These are phyloP conservation scores for Oreonectes daqikongensis DNA, from an alignment of 2,797 vertebrate species.

Conservation along the genomic window DNA sequence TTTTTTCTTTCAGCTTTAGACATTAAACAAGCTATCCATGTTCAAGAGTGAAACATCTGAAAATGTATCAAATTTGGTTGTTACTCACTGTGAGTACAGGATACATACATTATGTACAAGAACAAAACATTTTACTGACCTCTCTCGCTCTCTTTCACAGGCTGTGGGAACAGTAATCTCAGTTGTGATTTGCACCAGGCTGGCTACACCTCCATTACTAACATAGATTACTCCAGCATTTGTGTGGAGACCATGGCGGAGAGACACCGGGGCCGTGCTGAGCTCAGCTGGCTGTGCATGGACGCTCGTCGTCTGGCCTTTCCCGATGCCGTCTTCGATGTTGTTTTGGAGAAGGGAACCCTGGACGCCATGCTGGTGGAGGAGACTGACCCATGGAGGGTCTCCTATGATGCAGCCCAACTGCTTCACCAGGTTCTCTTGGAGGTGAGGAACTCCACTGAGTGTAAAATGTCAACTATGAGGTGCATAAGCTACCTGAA, in stretches of 20 bases:
- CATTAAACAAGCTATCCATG: not conserved
- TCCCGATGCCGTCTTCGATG: slow-evolving; percentile 77
- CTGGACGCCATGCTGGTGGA: slow-evolving; percentile 88
- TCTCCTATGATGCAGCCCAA: slow-evolving; percentile 71
- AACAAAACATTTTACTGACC: no score
- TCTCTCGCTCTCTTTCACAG: slow-evolving; percentile 61
- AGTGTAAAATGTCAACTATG: not conserved
- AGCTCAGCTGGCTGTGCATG: slow-evolving; percentile 89
- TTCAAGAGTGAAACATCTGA: no score
- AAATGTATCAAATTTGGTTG: no score
- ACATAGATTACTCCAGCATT: slow-evolving; percentile 88
- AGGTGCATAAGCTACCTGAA: no score
- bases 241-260: slow-evolving; percentile 83
- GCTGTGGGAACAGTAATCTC: slow-evolving; percentile 90
- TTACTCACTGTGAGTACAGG: no score
- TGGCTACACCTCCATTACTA: slow-evolving; percentile 84
- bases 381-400: slow-evolving; percentile 83
- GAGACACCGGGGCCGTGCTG: slow-evolving; percentile 71
- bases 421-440: slow-evolving; percentile 77
- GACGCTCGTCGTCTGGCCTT: slow-evolving; percentile 82
- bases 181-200: slow-evolving; percentile 82
- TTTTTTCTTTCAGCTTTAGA: not conserved
- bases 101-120: no score
- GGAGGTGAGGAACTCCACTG: slow-evolving; percentile 65
- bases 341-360: slow-evolving; percentile 89